Conservation (phyloP, 2,888 invertebrate species). For the Dendrolimus houi region DNA sequence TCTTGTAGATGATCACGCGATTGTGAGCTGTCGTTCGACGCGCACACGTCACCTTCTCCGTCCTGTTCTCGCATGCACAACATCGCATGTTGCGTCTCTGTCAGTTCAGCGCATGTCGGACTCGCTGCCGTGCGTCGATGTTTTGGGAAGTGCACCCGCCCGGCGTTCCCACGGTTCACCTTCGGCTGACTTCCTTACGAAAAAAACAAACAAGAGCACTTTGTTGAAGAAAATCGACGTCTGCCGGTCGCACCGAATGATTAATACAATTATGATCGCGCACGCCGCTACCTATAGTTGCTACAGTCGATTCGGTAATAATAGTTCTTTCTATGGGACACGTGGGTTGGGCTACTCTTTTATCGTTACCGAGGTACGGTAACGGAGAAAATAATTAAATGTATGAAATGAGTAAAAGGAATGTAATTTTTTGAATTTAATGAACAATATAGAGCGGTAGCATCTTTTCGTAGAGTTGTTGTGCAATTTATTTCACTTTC, state of each 20-base stretch:
- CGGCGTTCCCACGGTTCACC: slow-evolving; percentile 76
- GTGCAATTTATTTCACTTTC: no score
- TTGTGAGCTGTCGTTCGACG: slow-evolving; percentile 73
- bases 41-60: slow-evolving; percentile 64
- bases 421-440: neutral
- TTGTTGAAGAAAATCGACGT: slow-evolving; percentile 76
- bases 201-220: slow-evolving; percentile 76
- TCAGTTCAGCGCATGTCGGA: slow-evolving; percentile 62
- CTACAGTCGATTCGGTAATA: slow-evolving; percentile 45
- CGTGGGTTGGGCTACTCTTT: slow-evolving; percentile 41
- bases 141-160: slow-evolving; percentile 78
- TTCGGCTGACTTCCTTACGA: slow-evolving; percentile 74
- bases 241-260: slow-evolving; percentile 73
- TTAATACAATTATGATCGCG: slow-evolving; percentile 75
- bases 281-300: slow-evolving; percentile 58
- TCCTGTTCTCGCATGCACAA: slow-evolving; percentile 27
- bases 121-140: slow-evolving; percentile 74
- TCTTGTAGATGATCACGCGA: slow-evolving; percentile 77
- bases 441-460: neutral
- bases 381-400: neutral
- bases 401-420: neutral
- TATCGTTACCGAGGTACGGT: slow-evolving; percentile 9
- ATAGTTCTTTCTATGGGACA: slow-evolving; percentile 67
- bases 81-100: slow-evolving; percentile 32
- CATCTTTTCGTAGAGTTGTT: neutral